Conservation (phyloP, 2,797 vertebrate genomes). For the Aphelocoma californica region DNA sequence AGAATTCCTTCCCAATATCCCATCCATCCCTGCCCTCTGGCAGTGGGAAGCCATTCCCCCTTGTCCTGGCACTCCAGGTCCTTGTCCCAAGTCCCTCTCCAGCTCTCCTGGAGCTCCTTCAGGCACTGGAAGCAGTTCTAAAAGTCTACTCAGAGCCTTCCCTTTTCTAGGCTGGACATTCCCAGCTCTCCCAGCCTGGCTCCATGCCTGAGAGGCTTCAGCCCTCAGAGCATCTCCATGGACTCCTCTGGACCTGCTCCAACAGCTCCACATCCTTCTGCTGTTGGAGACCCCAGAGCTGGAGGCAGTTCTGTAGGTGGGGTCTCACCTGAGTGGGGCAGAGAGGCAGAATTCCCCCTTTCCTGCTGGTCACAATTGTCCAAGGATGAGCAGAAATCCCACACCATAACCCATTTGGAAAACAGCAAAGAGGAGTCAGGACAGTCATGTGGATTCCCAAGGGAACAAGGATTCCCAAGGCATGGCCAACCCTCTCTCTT, state of each 20-base stretch:
- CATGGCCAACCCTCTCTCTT: neutral
- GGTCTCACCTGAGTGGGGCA: rapidly evolving
- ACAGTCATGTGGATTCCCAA: neutral
- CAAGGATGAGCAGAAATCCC: neutral
- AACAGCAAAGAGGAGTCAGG: neutral
- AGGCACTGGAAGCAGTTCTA: neutral
- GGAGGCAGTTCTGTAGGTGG: neutral
- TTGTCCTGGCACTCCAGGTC: neutral
- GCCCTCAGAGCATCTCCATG: rapidly evolving
- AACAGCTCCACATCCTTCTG: neutral
- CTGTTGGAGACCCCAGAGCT: neutral
- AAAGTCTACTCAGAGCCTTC: neutral
- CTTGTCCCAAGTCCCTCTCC: neutral
- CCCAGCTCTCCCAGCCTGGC: neutral
- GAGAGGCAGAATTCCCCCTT: rapidly evolving
- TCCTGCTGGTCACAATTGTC: neutral
- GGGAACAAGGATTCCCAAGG: neutral
- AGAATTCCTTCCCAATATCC: neutral
- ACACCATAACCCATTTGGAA: neutral
- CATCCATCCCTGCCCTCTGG: rapidly evolving
- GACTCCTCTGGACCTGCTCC: rapidly evolving
- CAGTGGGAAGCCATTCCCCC: neutral
- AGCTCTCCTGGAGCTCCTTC: neutral
- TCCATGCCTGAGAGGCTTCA: neutral
- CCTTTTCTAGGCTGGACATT: neutral